phyloP scores from a whole-genome alignment of 2,888 invertebrate genomes.

The Dyspetes luteomarginatus region DNA sequence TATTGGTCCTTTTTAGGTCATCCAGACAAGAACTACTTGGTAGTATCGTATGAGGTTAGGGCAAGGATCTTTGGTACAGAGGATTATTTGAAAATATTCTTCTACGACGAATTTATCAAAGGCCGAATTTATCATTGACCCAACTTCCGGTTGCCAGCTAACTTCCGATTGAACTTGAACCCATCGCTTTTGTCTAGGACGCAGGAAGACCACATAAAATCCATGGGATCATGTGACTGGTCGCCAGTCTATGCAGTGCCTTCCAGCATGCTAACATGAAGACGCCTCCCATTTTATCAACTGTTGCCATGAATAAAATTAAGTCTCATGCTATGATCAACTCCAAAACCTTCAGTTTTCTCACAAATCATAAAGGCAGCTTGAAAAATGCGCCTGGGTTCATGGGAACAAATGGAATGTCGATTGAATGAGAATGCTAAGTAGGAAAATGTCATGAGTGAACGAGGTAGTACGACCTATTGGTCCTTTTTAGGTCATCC shows the following conservation, averaged over 20 bases:
- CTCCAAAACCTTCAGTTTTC: too few relatives aligned
- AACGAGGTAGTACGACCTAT: too few relatives aligned
- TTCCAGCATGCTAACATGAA: background rate
- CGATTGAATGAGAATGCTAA: too few relatives aligned
- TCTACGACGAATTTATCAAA: background rate
- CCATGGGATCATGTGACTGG: background rate
- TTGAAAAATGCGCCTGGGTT: slow-evolving; percentile 19
- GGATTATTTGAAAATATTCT: background rate
- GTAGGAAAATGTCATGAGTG: too few relatives aligned
- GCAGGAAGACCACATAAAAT: background rate
- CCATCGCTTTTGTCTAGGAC: background rate
- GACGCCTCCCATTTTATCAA: background rate
- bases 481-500: too few relatives aligned
- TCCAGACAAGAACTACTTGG: too few relatives aligned
- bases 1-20: too few relatives aligned
- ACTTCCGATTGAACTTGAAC: background rate
- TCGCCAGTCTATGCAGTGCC: background rate
- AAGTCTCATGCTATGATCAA: too few relatives aligned
- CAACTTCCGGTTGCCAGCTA: background rate
- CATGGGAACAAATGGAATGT: slow-evolving; percentile 13
- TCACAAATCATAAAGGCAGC: too few relatives aligned
- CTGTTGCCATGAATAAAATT: too few relatives aligned
- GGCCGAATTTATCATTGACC: background rate
- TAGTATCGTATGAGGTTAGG: too few relatives aligned
- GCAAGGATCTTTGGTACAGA: too few relatives aligned